Percentiles rank a stretch among this genome's conserved stretches.
phyloP scores from a whole-genome alignment of 2,113 vertebrate genomes.

The Ceuthmochares aereus region DNA sequence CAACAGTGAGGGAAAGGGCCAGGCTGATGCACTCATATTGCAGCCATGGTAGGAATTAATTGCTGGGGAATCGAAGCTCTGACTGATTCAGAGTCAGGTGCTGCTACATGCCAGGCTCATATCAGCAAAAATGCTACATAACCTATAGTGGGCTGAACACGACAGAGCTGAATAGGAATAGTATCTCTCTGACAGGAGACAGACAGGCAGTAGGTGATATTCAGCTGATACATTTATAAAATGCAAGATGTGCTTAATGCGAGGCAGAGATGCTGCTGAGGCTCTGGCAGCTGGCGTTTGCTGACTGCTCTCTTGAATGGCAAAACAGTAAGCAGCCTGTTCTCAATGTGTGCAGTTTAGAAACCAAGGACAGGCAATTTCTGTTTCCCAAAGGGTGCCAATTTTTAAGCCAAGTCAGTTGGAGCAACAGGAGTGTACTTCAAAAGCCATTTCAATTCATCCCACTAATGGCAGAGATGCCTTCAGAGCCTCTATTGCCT shows the following conservation, averaged over 20 bases:
- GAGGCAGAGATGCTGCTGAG: background rate
- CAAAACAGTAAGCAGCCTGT: background rate
- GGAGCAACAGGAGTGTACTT: background rate
- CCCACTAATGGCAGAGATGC: rapidly evolving
- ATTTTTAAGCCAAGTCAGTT: background rate
- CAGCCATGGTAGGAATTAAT: background rate
- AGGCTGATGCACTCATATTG: background rate
- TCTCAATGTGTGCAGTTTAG: rapidly evolving
- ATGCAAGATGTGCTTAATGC: background rate
- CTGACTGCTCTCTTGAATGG: background rate
- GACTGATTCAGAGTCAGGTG: background rate
- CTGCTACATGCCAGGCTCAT: background rate
- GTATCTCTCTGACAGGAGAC: background rate
- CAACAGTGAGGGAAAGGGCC: background rate
- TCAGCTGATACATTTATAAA: background rate
- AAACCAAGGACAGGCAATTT: background rate
- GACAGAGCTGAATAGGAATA: background rate
- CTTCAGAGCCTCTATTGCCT: background rate
- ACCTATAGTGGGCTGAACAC: rapidly evolving
- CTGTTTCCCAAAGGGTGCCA: background rate
- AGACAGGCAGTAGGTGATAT: background rate
- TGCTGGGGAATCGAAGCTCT: background rate
- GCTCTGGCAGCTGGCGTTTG: rapidly evolving
- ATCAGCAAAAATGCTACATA: background rate
- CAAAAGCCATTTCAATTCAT: background rate